Percentiles rank a stretch among this genome's conserved stretches.
Evolutionary conservation across 2,888 invertebrate genomes (phyloP).

Genomic region (Drosophila subsilvestris): DNA sequence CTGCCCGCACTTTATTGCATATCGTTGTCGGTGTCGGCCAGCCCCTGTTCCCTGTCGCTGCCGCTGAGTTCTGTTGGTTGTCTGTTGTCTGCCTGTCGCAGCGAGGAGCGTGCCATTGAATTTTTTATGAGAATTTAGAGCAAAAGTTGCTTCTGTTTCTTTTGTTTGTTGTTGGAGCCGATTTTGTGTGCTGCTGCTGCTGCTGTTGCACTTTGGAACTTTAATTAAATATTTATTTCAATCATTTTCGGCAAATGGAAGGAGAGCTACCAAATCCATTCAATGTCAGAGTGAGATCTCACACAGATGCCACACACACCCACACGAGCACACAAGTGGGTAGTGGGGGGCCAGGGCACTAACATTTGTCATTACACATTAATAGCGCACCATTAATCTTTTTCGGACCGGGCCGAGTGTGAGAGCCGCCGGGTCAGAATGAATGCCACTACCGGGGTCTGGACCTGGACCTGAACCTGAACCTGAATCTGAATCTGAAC

Average conservation of each 20-base stretch:
- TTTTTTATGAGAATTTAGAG: conserved; percentile 79
- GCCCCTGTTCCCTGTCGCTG: neutral
- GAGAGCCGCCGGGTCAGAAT: conserved; percentile 58
- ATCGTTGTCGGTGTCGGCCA: conserved; percentile 36
- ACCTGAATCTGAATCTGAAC: conserved; percentile 11
- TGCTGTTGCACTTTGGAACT: conserved; percentile 63
- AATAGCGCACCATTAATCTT: conserved; percentile 83
- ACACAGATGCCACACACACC: neutral
- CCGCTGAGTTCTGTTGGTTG: conserved; percentile 1
- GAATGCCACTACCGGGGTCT: conserved; percentile 65
- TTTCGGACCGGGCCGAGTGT: conserved; percentile 61
- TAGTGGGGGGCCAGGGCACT: conserved; percentile 50
- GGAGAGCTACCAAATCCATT: conserved; percentile 29
- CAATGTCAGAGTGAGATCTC: conserved; percentile 27
- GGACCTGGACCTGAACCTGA: conserved; percentile 27
- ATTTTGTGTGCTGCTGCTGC: conserved; percentile 17
- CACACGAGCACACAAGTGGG: conserved; percentile 3
- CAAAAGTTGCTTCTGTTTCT: conserved; percentile 30
- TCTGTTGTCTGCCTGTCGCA: conserved; percentile 24
- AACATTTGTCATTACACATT: conserved; percentile 83
- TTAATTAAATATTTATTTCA: conserved; percentile 80
- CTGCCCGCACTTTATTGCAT: conserved; percentile 63
- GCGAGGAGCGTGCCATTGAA: conserved; percentile 68
- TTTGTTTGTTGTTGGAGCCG: conserved; percentile 39
- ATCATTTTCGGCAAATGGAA: conserved; percentile 65